Percentiles rank a stretch among this genome's conserved stretches.
These are phyloP conservation scores for Scatophagus argus DNA, from an alignment of 2,113 vertebrate species.

Conservation along the genomic window DNA sequence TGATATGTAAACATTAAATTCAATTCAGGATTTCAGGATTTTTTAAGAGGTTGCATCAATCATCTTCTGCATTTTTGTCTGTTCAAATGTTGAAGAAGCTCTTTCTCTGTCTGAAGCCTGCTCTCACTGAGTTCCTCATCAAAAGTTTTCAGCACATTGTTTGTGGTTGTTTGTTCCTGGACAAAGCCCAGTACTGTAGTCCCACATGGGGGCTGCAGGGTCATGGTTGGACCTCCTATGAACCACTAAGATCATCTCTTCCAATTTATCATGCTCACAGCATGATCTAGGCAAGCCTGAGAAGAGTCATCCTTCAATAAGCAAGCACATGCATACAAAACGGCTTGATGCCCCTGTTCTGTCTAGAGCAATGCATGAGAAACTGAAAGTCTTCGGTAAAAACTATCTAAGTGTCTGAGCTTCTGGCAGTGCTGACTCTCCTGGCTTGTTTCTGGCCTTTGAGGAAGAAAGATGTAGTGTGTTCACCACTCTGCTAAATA, in stretches of 20 bases:
- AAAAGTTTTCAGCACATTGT: slow-evolving; percentile 52
- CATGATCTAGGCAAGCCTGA: slow-evolving; percentile 69
- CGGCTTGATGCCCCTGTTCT: slow-evolving; percentile 24
- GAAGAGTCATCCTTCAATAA: slow-evolving; percentile 78
- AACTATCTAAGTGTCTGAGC: background rate
- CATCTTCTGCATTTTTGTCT: background rate
- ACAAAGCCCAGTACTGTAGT: slow-evolving; percentile 58
- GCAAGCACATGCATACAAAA: slow-evolving; percentile 48
- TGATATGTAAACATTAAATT: too few species aligned
- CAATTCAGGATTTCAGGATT: too few species aligned
- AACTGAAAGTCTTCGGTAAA: slow-evolving; percentile 7
- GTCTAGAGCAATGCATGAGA: background rate
- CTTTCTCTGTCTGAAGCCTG: background rate
- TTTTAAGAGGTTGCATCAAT: background rate
- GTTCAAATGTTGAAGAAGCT: background rate
- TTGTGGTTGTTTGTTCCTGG: slow-evolving; percentile 53
- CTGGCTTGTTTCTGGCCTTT: background rate
- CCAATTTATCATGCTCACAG: slow-evolving; percentile 82
- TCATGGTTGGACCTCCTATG: slow-evolving; percentile 62
- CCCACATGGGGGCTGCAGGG: slow-evolving; percentile 51
- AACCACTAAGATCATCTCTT: slow-evolving; percentile 56
- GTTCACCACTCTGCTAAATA: background rate
- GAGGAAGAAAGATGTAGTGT: background rate
- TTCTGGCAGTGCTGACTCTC: background rate
- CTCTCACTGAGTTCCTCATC: background rate